phyloP scores from a whole-genome alignment of 2,888 invertebrate species.

The Hartigia nigra region DNA sequence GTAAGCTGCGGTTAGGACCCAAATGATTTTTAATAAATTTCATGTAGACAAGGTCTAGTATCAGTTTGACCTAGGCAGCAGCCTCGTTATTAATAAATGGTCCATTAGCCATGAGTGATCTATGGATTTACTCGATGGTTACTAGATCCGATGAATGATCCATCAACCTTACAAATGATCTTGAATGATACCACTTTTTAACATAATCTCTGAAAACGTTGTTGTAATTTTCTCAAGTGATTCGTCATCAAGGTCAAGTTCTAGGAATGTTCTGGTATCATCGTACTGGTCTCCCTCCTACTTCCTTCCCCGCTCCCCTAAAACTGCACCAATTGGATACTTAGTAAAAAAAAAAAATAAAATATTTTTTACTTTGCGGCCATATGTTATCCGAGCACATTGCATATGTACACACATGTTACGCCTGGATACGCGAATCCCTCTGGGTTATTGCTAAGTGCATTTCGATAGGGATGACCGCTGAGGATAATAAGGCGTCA shows the following conservation, averaged over 20 bases:
- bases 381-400: background rate
- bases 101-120: background rate
- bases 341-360: background rate
- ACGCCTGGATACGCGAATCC: background rate
- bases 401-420: background rate
- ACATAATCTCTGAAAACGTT: background rate
- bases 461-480: background rate
- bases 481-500: background rate
- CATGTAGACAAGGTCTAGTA: background rate
- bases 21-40: background rate
- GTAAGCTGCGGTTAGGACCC: slow-evolving; percentile 32
- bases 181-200: background rate
- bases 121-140: background rate
- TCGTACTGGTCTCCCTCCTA: background rate
- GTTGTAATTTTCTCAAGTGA: background rate
- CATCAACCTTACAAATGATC: background rate
- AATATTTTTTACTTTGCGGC: background rate
- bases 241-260: background rate
- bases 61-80: background rate
- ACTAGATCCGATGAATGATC: background rate
- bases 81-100: background rate
- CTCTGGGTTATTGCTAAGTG: background rate
- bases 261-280: background rate
- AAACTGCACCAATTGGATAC: background rate
- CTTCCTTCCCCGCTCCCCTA: background rate